phyloP scores from a whole-genome alignment of 2,888 invertebrate genomes.

The Camponotus fellah region DNA sequence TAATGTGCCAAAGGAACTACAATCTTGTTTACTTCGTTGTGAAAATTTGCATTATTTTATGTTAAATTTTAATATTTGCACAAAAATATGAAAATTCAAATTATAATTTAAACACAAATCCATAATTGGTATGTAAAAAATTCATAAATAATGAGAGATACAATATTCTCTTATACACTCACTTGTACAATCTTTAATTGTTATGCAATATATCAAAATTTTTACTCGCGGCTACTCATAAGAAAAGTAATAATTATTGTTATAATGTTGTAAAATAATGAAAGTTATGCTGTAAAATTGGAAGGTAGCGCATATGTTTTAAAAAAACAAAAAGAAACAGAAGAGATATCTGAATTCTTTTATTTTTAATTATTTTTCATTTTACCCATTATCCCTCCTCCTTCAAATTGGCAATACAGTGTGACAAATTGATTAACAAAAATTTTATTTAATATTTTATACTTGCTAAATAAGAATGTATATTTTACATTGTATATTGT shows the following conservation, averaged over 20 bases:
- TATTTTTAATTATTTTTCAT: slow-evolving; percentile 75
- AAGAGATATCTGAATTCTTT: slow-evolving; percentile 59
- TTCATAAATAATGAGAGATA: slow-evolving; percentile 28
- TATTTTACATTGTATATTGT: background rate
- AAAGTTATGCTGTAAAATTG: slow-evolving; percentile 60
- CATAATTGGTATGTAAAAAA: slow-evolving; percentile 2
- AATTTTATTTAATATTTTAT: slow-evolving; percentile 56
- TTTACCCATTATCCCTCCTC: slow-evolving; percentile 71
- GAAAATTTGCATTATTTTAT: slow-evolving; percentile 30
- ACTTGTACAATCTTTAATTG: slow-evolving; percentile 8
- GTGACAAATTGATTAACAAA: slow-evolving; percentile 64
- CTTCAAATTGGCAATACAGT: slow-evolving; percentile 73
- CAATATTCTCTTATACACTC: background rate
- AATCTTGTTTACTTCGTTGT: slow-evolving; percentile 47
- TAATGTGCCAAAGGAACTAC: slow-evolving; percentile 25
- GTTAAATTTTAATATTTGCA: slow-evolving; percentile 1
- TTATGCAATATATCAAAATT: slow-evolving; percentile 48
- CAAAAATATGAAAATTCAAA: slow-evolving; percentile 11
- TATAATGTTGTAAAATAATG: slow-evolving; percentile 51
- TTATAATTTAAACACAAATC: background rate
- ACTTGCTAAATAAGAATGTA: slow-evolving; percentile 63
- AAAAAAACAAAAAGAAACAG: slow-evolving; percentile 57
- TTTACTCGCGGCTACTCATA: slow-evolving; percentile 44
- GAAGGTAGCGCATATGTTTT: slow-evolving; percentile 54
- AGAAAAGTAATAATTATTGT: slow-evolving; percentile 41